These are phyloP conservation scores for Drosophila micromelanica DNA, from an alignment of 1,140 invertebrate genomes.

Conservation along the genomic window DNA sequence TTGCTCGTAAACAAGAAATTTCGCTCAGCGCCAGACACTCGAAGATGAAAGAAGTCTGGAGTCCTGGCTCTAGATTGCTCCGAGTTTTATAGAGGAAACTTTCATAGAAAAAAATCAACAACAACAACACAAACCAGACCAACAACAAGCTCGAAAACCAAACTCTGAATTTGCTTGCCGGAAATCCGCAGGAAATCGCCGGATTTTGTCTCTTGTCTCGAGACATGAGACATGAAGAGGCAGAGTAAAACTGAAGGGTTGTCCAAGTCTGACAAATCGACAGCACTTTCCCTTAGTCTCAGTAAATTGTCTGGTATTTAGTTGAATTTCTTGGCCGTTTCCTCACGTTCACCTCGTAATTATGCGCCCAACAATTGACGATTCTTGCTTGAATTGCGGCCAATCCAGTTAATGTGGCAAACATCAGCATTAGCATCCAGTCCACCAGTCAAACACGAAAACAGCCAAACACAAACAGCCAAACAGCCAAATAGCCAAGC, in stretches of 20 bases:
- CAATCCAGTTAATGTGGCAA: slow-evolving; percentile 79
- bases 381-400: slow-evolving; percentile 61
- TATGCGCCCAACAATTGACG: slow-evolving; percentile 71
- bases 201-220: slow-evolving; percentile 52
- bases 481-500: neutral
- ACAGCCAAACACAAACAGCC: slow-evolving; percentile 8
- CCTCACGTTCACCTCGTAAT: slow-evolving; percentile 71
- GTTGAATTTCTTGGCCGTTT: slow-evolving; percentile 51
- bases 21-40: slow-evolving; percentile 68
- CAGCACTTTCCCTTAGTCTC: slow-evolving; percentile 31
- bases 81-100: slow-evolving; percentile 54
- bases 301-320: slow-evolving; percentile 71
- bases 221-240: neutral
- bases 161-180: slow-evolving; percentile 76
- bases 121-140: slow-evolving; percentile 18
- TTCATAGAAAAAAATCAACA: slow-evolving; percentile 42
- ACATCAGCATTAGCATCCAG: slow-evolving; percentile 69
- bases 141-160: slow-evolving; percentile 45
- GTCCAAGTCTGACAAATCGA: slow-evolving; percentile 41
- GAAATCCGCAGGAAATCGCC: slow-evolving; percentile 81
- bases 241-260: slow-evolving; percentile 59
- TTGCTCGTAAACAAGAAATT: slow-evolving; percentile 82
- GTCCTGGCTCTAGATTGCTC: slow-evolving; percentile 29
- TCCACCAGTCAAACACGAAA: slow-evolving; percentile 35
- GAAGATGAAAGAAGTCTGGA: slow-evolving; percentile 50